Conservation (phyloP, 1,140 invertebrate species). For the Lysiphlebus fabarum region DNA sequence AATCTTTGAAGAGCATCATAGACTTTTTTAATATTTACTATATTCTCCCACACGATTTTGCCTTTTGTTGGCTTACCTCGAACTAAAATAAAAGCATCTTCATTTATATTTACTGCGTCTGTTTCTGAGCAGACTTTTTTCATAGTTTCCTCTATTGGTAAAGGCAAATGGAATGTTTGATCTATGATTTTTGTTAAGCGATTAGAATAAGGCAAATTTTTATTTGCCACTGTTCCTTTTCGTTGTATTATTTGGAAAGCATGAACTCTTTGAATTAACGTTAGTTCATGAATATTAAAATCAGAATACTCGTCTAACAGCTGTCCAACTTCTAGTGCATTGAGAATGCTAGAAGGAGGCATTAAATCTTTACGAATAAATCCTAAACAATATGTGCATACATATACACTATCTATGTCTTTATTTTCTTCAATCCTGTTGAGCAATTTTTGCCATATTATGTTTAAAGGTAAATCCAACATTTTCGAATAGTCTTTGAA, state of each 20-base stretch:
- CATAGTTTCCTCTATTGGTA: conserved; percentile 10
- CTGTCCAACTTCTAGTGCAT: conserved; percentile 2
- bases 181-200: conserved; percentile 6
- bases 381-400: conserved; percentile 7
- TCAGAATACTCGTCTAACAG: too few relatives aligned
- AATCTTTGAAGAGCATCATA: conserved; percentile 5
- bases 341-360: conserved; percentile 4
- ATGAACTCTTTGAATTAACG: too few relatives aligned
- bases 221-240: conserved; percentile 6
- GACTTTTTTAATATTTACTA: conserved; percentile 12
- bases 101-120: conserved; percentile 7
- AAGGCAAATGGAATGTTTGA: conserved; percentile 8
- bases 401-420: background rate
- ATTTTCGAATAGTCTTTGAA: background rate
- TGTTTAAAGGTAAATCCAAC: background rate
- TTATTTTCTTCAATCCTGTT: conserved; percentile 6
- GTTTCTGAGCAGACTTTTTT: conserved; percentile 3
- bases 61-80: conserved; percentile 6
- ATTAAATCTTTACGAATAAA: conserved; percentile 2
- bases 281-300: too few relatives aligned
- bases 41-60: conserved; percentile 12
- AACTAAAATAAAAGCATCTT: too few relatives aligned
- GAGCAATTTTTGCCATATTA: conserved; percentile 6
- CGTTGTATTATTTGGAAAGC: background rate
- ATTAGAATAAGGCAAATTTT: conserved; percentile 4